Percentiles rank a stretch among this genome's conserved stretches.
phyloP scores from a whole-genome alignment of 2,888 invertebrate species.

The Nephrotoma flavescens region DNA sequence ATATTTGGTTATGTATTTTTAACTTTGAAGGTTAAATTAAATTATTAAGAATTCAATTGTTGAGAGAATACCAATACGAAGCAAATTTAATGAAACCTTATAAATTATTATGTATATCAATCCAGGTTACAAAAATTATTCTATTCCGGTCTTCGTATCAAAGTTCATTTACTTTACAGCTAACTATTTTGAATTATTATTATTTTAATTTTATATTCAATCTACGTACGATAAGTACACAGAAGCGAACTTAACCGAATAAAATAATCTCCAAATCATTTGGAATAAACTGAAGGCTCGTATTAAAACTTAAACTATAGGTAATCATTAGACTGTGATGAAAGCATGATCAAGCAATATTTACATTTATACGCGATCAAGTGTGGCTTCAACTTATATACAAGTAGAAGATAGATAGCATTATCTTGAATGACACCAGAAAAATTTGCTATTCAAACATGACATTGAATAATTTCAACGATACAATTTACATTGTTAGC shows the following conservation, averaged over 20 bases:
- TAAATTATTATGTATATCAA: background rate
- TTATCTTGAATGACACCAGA: background rate
- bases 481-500: too few species aligned
- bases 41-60: too few species aligned
- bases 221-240: background rate
- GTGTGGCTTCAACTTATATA: background rate
- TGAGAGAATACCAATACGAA: too few species aligned
- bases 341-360: background rate
- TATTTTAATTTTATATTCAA: background rate
- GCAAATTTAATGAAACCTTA: too few species aligned
- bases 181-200: background rate
- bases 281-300: background rate
- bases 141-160: background rate
- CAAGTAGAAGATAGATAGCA: background rate
- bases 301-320: background rate
- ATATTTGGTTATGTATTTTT: too few species aligned
- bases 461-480: too few species aligned
- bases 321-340: background rate
- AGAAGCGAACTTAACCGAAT: background rate
- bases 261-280: background rate
- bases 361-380: background rate
- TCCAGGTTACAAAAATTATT: background rate
- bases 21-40: too few species aligned
- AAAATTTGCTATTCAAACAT: too few species aligned
- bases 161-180: background rate